Conservation (phyloP, 2,888 invertebrate species). For the Euspilapteryx auroguttella region DNA sequence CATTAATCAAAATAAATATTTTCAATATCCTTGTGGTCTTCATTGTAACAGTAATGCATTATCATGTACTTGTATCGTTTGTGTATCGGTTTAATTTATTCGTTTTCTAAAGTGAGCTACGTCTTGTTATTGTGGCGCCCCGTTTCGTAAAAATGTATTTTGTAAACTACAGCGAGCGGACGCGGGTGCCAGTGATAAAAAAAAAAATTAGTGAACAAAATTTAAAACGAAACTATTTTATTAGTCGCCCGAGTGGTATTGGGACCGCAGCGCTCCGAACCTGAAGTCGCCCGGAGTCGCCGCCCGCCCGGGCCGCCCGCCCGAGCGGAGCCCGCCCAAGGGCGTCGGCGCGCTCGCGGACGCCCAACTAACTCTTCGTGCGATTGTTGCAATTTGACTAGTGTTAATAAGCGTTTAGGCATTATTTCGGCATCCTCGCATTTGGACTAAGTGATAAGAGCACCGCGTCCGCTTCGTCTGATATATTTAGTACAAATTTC, state of each 20-base stretch:
- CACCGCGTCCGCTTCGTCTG: conserved; percentile 50
- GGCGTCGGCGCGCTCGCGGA: neutral
- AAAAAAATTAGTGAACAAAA: conserved; percentile 39
- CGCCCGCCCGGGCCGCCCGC: conserved; percentile 1
- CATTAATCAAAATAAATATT: conserved; percentile 26
- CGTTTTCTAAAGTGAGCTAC: conserved; percentile 27
- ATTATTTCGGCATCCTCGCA: conserved; percentile 60
- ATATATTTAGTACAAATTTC: conserved; percentile 63
- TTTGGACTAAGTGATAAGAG: conserved; percentile 57
- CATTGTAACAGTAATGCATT: conserved; percentile 41
- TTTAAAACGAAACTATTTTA: conserved; percentile 51
- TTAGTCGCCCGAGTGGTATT: conserved; percentile 17
- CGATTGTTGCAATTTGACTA: conserved; percentile 33
- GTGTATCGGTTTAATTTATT: conserved; percentile 22
- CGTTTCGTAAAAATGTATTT: conserved; percentile 44
- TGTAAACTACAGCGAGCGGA: conserved; percentile 53
- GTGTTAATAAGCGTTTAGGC: conserved; percentile 34
- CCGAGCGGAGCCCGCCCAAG: neutral
- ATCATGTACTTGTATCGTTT: conserved; percentile 28
- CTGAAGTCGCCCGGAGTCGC: conserved; percentile 15
- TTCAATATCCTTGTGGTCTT: conserved; percentile 60
- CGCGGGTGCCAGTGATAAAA: conserved; percentile 54
- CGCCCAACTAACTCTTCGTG: neutral
- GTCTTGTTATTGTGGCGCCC: conserved; percentile 21
- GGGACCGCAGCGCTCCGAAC: too few relatives aligned